These are phyloP conservation scores for Cyclopterus lumpus DNA, from an alignment of 2,797 vertebrate species.

Conservation along the genomic window DNA sequence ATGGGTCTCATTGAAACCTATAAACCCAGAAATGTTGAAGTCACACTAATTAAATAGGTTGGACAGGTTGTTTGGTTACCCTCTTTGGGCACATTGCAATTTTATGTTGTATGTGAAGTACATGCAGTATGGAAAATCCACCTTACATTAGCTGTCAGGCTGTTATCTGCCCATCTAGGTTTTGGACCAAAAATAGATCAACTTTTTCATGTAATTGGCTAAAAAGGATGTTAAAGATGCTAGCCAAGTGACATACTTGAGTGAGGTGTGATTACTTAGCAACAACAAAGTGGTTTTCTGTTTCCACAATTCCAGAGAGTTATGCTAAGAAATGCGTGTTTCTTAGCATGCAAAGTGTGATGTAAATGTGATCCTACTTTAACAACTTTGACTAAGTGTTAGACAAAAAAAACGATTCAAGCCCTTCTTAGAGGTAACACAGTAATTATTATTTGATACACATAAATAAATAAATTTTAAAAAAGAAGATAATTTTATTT, in stretches of 20 bases:
- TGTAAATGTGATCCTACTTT: background rate
- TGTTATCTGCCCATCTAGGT: background rate
- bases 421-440: too few relatives aligned
- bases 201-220: background rate
- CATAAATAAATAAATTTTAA: too few relatives aligned
- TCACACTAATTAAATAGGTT: background rate
- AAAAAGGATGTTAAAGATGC: background rate
- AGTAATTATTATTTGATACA: too few relatives aligned
- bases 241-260: background rate
- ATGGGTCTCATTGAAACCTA: background rate
- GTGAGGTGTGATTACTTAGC: background rate
- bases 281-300: background rate
- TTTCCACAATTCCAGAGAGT: background rate
- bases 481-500: too few relatives aligned
- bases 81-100: background rate
- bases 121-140: background rate
- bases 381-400: background rate
- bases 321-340: too few relatives aligned
- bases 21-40: background rate
- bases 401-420: too few relatives aligned
- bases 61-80: background rate
- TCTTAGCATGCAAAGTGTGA: background rate
- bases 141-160: background rate
- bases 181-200: background rate
- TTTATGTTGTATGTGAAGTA: background rate